phyloP scores from a whole-genome alignment of 2,113 vertebrate genomes.

The Chaetops frenatus region DNA sequence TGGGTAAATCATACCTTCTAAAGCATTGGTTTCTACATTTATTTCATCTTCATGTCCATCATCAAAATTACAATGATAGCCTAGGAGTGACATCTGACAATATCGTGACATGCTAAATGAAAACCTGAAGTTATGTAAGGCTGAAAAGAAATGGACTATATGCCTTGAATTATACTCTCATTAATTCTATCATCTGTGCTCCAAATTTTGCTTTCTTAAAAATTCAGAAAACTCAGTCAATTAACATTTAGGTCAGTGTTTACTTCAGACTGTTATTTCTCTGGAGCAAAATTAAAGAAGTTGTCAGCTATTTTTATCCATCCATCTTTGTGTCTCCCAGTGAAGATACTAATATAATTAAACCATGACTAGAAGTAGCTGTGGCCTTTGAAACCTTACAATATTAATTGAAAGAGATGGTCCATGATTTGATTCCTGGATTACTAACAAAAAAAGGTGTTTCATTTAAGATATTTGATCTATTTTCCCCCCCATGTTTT shows the following conservation, averaged over 20 bases:
- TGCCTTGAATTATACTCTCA: neutral
- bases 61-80: neutral
- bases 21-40: neutral
- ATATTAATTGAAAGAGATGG: neutral
- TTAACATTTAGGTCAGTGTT: constrained; percentile 1
- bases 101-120: neutral
- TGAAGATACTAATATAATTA: neutral
- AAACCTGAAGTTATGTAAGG: neutral
- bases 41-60: neutral
- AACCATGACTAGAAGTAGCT: neutral
- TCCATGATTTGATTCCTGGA: neutral
- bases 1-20: neutral
- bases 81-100: neutral
- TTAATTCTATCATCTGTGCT: neutral
- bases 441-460: neutral
- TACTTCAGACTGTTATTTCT: neutral
- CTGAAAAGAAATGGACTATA: neutral
- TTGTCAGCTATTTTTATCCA: neutral
- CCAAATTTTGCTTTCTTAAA: neutral
- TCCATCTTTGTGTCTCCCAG: neutral
- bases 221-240: neutral
- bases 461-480: neutral
- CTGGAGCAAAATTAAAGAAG: neutral
- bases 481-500: accelerated
- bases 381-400: neutral